These are phyloP conservation scores for Lasioglossum albipes DNA, from an alignment of 1,140 invertebrate species.

Conservation along the genomic window DNA sequence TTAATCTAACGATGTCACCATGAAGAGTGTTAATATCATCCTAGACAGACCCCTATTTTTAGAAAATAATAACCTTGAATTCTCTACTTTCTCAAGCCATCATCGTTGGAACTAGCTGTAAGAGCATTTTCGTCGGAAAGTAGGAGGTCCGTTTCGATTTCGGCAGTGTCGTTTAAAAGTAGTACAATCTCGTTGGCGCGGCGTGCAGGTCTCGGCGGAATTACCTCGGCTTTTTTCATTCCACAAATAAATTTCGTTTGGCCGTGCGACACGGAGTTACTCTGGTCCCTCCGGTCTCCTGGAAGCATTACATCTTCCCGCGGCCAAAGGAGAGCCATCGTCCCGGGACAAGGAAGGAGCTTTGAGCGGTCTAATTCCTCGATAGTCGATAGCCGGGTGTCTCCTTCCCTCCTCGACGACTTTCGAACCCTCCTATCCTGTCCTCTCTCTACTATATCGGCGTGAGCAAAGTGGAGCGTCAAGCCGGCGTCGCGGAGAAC, in stretches of 20 bases:
- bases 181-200: neutral
- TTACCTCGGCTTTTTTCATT: constrained; percentile 4
- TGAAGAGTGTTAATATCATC: no score
- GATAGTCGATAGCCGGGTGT: constrained; percentile 29
- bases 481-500: constrained; percentile 16
- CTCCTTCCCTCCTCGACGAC: neutral
- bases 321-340: constrained; percentile 22
- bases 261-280: constrained; percentile 5
- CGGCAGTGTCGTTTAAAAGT: constrained; percentile 17
- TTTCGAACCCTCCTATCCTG: constrained; percentile 21
- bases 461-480: constrained; percentile 53
- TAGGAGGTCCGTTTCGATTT: neutral
- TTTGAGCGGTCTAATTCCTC: constrained; percentile 57
- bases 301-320: constrained; percentile 41
- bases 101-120: no score
- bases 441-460: neutral
- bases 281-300: constrained; percentile 9
- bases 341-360: constrained; percentile 34
- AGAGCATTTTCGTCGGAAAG: neutral
- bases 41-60: no score
- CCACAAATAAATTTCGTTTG: constrained; percentile 31
- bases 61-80: no score
- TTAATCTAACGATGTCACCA: no score
- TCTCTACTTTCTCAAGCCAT: no score
- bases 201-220: neutral